Evolutionary conservation across 2,113 vertebrate genomes (phyloP).

Genomic region (Lasiurus cinereus): DNA sequence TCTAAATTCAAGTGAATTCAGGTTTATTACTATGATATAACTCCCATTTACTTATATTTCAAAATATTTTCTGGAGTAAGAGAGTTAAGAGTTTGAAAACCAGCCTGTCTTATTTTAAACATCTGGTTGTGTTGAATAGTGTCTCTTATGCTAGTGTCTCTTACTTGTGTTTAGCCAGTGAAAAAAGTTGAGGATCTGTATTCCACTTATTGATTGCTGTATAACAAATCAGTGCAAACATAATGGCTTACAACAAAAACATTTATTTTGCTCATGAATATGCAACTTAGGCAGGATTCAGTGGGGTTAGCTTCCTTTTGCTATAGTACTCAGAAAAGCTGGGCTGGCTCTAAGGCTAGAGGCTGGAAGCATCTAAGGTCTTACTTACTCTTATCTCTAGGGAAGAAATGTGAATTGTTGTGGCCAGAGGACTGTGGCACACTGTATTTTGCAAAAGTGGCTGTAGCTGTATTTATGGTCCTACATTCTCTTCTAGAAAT

Average conservation of each 20-base stretch:
- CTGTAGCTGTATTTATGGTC: background rate
- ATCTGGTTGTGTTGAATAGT: background rate
- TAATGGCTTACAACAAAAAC: background rate
- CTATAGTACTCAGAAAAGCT: background rate
- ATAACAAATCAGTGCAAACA: background rate
- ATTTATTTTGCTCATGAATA: background rate
- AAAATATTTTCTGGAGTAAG: slow-evolving; percentile 25
- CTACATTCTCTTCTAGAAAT: background rate
- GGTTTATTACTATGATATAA: background rate
- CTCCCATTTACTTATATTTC: background rate
- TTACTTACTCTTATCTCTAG: background rate
- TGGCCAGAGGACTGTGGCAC: background rate
- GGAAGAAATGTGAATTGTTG: background rate
- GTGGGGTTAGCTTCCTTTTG: background rate
- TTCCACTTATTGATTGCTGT: background rate
- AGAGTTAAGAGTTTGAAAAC: background rate
- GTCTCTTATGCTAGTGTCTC: background rate
- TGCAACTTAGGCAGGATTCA: background rate
- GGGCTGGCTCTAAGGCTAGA: background rate
- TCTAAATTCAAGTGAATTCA: slow-evolving; percentile 7
- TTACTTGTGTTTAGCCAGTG: background rate
- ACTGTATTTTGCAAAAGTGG: background rate
- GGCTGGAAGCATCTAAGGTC: background rate
- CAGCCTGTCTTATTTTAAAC: background rate
- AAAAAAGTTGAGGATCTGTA: background rate